phyloP scores from a whole-genome alignment of 64 coral and sea anemone species.

The Montipora foliosa region DNA sequence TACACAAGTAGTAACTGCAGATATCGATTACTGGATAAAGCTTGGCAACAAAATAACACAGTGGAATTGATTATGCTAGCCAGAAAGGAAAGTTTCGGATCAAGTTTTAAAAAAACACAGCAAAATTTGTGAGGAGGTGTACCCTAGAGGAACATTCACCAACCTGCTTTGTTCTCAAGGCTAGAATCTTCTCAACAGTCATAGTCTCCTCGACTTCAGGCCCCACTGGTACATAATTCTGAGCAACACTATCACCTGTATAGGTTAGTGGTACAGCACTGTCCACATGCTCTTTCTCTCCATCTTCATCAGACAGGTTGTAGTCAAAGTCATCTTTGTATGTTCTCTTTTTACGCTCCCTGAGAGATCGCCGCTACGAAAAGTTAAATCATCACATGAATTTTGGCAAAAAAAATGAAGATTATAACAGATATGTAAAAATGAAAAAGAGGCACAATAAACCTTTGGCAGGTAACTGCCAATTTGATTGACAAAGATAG shows the following conservation, averaged over 20 bases:
- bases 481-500: background rate
- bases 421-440: no score
- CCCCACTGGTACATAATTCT: slow-evolving; percentile 63
- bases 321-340: slow-evolving; percentile 99
- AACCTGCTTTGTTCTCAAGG: slow-evolving; percentile 72
- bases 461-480: background rate
- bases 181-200: slow-evolving; percentile 94
- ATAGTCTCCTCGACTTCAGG: slow-evolving; percentile 91
- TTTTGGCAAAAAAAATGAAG: background rate
- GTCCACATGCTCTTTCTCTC: slow-evolving; percentile 56
- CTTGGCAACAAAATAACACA: background rate
- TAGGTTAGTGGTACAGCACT: slow-evolving; percentile 9
- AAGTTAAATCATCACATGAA: background rate
- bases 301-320: slow-evolving; percentile 97
- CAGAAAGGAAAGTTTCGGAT: no score
- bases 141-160: no score
- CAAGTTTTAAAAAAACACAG: no score
- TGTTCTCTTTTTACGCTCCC: slow-evolving; percentile 94
- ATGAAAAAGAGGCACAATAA: background rate
- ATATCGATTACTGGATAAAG: background rate
- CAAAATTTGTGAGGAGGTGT: no score
- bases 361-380: slow-evolving; percentile 88
- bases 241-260: slow-evolving; percentile 28
- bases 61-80: no score
- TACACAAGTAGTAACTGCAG: background rate